A percentile compares a stretch with the other conserved stretches of the same genome.
Evolutionary conservation across 2,113 vertebrate species (phyloP).

Genomic region (Psettodes erumei): DNA sequence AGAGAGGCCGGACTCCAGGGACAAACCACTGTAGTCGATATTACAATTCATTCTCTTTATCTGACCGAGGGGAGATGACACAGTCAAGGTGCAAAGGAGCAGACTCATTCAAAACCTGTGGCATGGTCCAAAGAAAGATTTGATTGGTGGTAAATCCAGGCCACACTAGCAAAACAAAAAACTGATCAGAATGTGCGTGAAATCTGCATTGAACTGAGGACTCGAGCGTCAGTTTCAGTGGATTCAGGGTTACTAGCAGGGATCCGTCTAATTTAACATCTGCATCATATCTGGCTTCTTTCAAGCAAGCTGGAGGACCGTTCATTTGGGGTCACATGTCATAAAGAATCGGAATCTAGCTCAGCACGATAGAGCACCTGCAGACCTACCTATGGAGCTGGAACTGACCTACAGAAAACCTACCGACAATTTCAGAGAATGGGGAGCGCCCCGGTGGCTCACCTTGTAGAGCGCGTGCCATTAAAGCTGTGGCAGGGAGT

Average conservation of each 20-base stretch:
- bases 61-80: neutral
- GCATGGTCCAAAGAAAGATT: neutral
- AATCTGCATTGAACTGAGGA: neutral
- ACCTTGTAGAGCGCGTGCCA: too few relatives aligned
- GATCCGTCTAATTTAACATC: neutral
- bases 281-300: neutral
- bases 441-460: too few relatives aligned
- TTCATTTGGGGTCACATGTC: neutral
- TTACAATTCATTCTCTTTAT: constrained; percentile 16
- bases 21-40: neutral
- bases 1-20: neutral
- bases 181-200: neutral
- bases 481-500: too few relatives aligned
- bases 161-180: neutral
- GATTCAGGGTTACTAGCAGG: neutral
- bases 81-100: neutral
- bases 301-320: neutral
- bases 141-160: neutral
- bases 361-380: neutral
- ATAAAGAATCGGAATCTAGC: neutral
- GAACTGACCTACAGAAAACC: neutral
- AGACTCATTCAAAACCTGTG: neutral
- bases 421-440: too few relatives aligned
- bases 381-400: neutral
- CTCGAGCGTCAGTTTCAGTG: neutral